These are phyloP conservation scores for Chouioia cunea DNA, from an alignment of 2,888 invertebrate genomes.

Conservation along the genomic window DNA sequence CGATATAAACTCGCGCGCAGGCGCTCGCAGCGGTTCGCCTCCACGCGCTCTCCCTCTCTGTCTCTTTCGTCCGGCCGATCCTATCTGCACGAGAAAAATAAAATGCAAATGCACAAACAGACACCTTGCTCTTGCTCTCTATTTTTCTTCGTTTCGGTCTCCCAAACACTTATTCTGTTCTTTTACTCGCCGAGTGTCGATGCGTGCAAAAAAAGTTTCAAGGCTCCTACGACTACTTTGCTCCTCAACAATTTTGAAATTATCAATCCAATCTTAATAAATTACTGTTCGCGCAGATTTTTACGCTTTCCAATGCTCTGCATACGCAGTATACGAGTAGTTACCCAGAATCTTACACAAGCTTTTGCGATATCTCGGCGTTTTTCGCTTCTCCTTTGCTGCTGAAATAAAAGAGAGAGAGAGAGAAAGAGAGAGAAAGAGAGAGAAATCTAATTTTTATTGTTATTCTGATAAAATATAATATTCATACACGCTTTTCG, in stretches of 20 bases:
- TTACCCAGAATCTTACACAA: conserved; percentile 5
- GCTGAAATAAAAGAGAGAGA: too few relatives aligned
- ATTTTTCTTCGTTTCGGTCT: background rate
- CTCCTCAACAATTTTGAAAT: conserved; percentile 20
- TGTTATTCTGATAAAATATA: background rate
- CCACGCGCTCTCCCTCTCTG: too few relatives aligned
- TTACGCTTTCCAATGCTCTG: conserved; percentile 5
- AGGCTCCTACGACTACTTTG: conserved; percentile 2
- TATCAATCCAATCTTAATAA: conserved; percentile 33
- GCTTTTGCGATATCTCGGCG: conserved; percentile 4
- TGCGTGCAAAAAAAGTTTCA: conserved; percentile 19
- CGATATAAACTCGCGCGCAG: conserved; percentile 21
- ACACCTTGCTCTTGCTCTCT: background rate
- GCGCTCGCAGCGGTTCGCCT: conserved; percentile 17
- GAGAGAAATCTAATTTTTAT: conserved; percentile 13
- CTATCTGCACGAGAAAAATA: conserved; percentile 33
- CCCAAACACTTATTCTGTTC: too few relatives aligned
- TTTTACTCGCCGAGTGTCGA: conserved; percentile 10
- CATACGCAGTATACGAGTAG: conserved; percentile 15
- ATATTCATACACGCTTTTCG: background rate
- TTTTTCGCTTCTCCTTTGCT: too few relatives aligned
- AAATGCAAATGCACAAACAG: conserved; percentile 32
- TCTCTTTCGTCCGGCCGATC: background rate
- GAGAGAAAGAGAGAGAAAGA: background rate
- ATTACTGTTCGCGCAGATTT: conserved; percentile 35